A percentile compares a stretch with the other conserved stretches of the same genome.
These are phyloP conservation scores for Nomada ruficornis DNA, from an alignment of 2,888 invertebrate species.

Conservation along the genomic window DNA sequence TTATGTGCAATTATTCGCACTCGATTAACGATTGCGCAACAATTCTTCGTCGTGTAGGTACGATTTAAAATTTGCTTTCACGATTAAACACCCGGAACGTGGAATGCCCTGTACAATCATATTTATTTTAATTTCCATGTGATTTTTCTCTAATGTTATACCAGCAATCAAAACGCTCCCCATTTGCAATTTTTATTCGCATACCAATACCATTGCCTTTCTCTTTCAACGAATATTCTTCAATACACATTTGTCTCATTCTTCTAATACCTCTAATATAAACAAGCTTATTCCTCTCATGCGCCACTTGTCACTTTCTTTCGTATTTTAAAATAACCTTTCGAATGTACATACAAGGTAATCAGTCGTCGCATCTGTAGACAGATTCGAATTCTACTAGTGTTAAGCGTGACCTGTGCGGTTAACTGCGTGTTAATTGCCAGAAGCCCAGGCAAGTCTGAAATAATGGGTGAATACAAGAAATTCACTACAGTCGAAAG, in stretches of 20 bases:
- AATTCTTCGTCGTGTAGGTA: conserved; percentile 23
- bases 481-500: neutral
- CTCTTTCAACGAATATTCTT: no score
- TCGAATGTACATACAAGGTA: no score
- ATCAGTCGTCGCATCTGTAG: no score
- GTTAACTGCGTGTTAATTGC: neutral
- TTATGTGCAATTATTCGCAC: conserved; percentile 43
- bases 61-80: conserved; percentile 11
- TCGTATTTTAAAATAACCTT: no score
- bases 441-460: neutral
- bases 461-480: neutral
- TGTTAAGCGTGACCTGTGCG: no score
- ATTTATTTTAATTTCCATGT: conserved; percentile 17
- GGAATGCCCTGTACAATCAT: neutral
- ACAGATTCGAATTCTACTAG: no score
- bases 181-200: no score
- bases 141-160: neutral
- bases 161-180: neutral
- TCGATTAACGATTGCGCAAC: conserved; percentile 41
- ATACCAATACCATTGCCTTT: no score
- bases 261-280: no score
- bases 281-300: no score
- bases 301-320: no score
- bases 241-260: no score
- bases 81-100: neutral